These are phyloP conservation scores for Notospermus geniculatus DNA, from an alignment of 1,140 invertebrate species.

Conservation along the genomic window DNA sequence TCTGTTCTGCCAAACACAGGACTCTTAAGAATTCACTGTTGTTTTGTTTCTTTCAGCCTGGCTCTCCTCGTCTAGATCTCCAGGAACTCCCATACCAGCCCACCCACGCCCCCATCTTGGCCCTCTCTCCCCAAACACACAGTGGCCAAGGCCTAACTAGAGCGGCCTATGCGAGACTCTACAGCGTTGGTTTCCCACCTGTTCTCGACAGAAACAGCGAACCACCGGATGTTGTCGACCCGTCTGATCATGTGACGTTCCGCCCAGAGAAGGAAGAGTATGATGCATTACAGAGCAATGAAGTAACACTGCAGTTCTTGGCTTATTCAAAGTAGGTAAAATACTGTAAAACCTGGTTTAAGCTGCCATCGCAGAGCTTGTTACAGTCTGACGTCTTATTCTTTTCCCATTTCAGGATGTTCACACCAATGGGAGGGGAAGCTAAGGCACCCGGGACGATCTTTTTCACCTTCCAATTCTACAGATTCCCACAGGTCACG, in stretches of 20 bases:
- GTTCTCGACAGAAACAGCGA: conserved; percentile 50
- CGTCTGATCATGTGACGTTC: conserved; percentile 28
- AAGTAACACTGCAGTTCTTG: conserved; percentile 56
- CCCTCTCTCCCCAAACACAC: conserved; percentile 24
- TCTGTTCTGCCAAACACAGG: too few species aligned
- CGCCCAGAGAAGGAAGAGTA: conserved; percentile 38
- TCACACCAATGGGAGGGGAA: background rate
- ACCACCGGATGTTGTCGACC: conserved; percentile 51
- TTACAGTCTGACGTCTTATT: too few species aligned
- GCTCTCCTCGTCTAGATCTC: conserved; percentile 31
- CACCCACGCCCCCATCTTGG: conserved; percentile 41
- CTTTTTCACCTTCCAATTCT: conserved; percentile 59
- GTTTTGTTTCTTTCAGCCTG: background rate
- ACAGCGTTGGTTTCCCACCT: conserved; percentile 47
- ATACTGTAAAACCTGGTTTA: too few species aligned
- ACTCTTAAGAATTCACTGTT: too few species aligned
- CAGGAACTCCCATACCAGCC: conserved; percentile 44
- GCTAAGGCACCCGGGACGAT: conserved; percentile 34
- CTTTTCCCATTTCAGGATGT: conserved; percentile 7
- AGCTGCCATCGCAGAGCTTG: too few species aligned
- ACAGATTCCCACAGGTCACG: conserved; percentile 54
- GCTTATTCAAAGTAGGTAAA: conserved; percentile 50
- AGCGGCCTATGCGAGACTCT: conserved; percentile 52
- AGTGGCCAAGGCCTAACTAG: conserved; percentile 46
- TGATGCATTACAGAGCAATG: conserved; percentile 53